Base-by-base conservation (phyloP, 2,888 invertebrate genomes). In the Anagyrus pseudococci region DNA sequence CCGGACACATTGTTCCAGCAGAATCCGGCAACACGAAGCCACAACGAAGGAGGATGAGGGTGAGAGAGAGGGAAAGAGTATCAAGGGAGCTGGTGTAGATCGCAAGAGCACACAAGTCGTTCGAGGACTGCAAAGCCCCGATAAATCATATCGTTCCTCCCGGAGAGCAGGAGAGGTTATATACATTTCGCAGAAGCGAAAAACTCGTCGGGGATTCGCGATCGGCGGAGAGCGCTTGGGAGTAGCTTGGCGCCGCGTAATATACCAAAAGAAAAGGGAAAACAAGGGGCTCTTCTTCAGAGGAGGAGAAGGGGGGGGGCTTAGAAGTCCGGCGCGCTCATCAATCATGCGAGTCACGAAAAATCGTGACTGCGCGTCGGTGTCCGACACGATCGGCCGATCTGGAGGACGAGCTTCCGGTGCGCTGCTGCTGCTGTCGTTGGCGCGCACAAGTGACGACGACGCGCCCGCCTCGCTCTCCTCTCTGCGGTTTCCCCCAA, bases 301-400 rank as follows among this genome's bases (percentile, higher is more conserved):
- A 33, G 33, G 33, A 33, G 33, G 7, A 13, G 33, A 13, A 13
- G 33, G 44, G 44, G 17, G 19, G n/a, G 44, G 19, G 47, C 22
- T 22, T 15, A 8, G 10, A 15, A 47, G 50, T 19, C 40, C 19
- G n/a, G 37, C 50, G 33, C 17, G 41, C 61, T 67, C 67, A 64
- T 64, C 67, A 55, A 62, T 64, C 64, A 61, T 67, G 61, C 56
- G 62, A 29, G 44, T 67, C 64, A 64, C 67, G 67, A 53, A 67
- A 29, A 67, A 52, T 55, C 61, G 64, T 67, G 67, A 64, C 64
- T 67, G 23, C 54, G 44, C 22, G 52, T 19, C 49, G 55, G 59
- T 66, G 54, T 63, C 60, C 54, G 57, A 62, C 58, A 58, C 62
- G 61, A 60, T 53, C 49, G 44, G 19, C 33, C 22, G 49, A 50